These are phyloP conservation scores for Rhaphigaster nebulosa DNA, from an alignment of 2,888 invertebrate species.

Conservation along the genomic window DNA sequence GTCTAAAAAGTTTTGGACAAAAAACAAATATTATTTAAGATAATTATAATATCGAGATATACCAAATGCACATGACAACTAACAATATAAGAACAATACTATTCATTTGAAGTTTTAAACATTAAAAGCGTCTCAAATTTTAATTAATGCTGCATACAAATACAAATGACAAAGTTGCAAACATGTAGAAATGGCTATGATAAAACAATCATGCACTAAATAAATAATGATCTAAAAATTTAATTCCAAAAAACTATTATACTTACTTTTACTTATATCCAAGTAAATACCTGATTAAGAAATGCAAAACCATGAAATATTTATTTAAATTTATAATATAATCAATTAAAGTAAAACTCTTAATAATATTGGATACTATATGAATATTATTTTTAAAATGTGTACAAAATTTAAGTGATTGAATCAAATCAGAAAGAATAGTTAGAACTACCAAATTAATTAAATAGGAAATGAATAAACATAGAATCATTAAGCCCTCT, in stretches of 20 bases:
- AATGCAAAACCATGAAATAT: constrained; percentile 45
- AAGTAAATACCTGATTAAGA: constrained; percentile 53
- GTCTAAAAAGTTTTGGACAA: background rate
- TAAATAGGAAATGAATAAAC: background rate
- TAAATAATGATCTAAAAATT: background rate
- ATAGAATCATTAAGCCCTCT: background rate
- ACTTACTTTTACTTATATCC: constrained; percentile 42
- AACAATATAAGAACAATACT: background rate
- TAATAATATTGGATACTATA: background rate
- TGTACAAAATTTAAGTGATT: background rate
- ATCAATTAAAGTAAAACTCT: background rate
- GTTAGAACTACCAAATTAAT: background rate
- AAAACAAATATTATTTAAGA: background rate
- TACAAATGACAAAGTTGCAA: background rate
- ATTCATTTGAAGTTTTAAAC: background rate
- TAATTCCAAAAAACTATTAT: background rate
- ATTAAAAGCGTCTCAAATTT: background rate
- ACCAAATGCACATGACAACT: background rate
- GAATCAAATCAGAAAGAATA: background rate
- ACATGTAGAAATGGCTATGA: background rate
- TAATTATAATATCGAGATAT: background rate
- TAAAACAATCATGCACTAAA: constrained; percentile 14
- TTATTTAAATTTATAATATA: background rate
- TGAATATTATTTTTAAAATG: background rate
- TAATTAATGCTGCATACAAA: background rate